A percentile compares a stretch with the other conserved stretches of the same genome.
These are phyloP conservation scores for Cololabis saira DNA, from an alignment of 2,113 vertebrate genomes.

Conservation along the genomic window DNA sequence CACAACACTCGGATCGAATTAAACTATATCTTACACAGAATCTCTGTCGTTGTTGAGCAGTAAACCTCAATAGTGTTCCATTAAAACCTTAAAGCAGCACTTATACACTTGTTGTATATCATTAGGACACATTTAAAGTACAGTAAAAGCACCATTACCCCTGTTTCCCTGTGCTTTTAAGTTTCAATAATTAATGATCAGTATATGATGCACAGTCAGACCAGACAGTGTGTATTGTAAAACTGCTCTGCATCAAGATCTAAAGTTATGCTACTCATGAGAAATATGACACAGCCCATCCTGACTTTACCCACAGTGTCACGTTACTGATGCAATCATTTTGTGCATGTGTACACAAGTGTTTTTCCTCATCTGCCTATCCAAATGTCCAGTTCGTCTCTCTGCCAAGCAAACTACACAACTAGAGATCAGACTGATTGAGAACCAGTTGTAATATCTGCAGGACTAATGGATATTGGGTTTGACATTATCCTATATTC, in stretches of 20 bases:
- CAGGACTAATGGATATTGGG: constrained; percentile 49
- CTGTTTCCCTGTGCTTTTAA: too few species aligned
- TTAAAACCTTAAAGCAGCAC: too few species aligned
- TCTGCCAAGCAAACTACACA: constrained; percentile 9
- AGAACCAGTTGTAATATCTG: constrained; percentile 47
- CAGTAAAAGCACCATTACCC: too few species aligned
- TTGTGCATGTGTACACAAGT: not conserved
- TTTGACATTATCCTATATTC: constrained; percentile 35
- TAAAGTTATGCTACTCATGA: not conserved
- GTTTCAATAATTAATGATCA: too few species aligned
- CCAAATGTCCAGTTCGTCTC: not conserved
- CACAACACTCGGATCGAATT: constrained; percentile 17
- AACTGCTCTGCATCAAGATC: too few species aligned
- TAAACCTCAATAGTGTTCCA: too few species aligned
- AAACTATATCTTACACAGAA: not conserved
- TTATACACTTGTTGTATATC: too few species aligned
- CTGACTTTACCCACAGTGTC: not conserved
- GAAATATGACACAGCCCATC: not conserved
- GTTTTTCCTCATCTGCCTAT: not conserved
- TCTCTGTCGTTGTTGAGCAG: too few species aligned
- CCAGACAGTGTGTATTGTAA: too few species aligned
- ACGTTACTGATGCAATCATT: not conserved
- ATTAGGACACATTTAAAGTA: too few species aligned
- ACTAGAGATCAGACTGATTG: constrained; percentile 40
- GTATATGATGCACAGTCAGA: too few species aligned